Percentiles rank a stretch among this genome's conserved stretches.
Evolutionary conservation across 1,140 invertebrate species (phyloP).

Genomic region (Mercenaria mercenaria): DNA sequence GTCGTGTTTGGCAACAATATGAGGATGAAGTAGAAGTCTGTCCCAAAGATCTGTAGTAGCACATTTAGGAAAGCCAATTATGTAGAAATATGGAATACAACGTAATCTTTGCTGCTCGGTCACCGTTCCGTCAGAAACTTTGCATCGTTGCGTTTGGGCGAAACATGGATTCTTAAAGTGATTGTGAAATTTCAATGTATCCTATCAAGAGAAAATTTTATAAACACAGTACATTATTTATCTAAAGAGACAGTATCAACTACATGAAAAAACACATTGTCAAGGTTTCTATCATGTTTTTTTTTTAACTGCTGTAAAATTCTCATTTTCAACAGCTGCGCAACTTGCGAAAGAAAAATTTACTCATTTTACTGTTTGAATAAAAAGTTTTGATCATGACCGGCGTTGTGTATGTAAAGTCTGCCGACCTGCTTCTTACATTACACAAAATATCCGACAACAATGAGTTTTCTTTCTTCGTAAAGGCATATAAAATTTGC

Average conservation of each 20-base stretch:
- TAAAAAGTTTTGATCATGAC: too few relatives aligned
- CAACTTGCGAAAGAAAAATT: too few relatives aligned
- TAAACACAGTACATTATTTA: neutral
- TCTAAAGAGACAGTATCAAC: too few relatives aligned
- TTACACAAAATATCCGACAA: too few relatives aligned
- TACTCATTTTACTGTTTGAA: too few relatives aligned
- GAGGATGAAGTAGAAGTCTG: conserved; percentile 63
- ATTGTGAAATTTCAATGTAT: neutral
- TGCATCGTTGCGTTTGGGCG: neutral
- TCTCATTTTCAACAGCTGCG: too few relatives aligned
- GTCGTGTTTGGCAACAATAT: conserved; percentile 13
- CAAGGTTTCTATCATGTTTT: too few relatives aligned
- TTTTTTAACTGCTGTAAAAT: too few relatives aligned
- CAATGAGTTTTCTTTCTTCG: too few relatives aligned
- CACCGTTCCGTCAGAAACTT: neutral
- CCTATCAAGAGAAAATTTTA: neutral
- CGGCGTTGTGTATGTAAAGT: too few relatives aligned
- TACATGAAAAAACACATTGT: too few relatives aligned
- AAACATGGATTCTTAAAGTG: conserved; percentile 70
- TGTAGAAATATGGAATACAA: conserved; percentile 75
- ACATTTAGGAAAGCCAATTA: conserved; percentile 72
- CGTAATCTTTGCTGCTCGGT: neutral
- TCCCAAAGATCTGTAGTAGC: conserved; percentile 70
- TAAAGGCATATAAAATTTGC: neutral
- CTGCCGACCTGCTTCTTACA: too few relatives aligned